These are phyloP conservation scores for Aphelocoma californica DNA, from an alignment of 2,797 vertebrate genomes.

Conservation along the genomic window DNA sequence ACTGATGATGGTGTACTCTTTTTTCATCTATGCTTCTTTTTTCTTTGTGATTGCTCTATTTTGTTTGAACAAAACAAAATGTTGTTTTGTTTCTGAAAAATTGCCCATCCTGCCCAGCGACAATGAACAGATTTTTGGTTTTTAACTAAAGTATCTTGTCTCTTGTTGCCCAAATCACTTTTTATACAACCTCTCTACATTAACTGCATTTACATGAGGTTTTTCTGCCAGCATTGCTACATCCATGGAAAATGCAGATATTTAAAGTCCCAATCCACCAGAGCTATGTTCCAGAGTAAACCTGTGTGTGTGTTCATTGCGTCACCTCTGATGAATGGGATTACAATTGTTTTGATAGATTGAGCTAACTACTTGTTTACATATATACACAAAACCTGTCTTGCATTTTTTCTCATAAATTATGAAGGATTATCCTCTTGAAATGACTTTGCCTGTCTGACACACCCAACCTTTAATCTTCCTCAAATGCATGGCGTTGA, in stretches of 20 bases:
- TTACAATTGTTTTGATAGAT: conserved; percentile 26
- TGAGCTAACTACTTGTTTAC: conserved; percentile 2
- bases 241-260: not conserved
- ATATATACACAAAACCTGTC: not conserved
- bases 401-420: conserved; percentile 9
- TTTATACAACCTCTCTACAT: not conserved
- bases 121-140: not conserved
- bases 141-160: not conserved
- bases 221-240: not conserved
- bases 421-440: conserved; percentile 6
- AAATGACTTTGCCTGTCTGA: not conserved
- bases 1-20: not conserved
- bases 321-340: not conserved
- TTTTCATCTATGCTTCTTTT: not conserved
- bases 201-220: not conserved
- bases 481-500: not conserved
- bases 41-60: not conserved
- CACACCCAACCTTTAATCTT: not conserved
- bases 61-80: not conserved
- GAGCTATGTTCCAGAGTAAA: not conserved
- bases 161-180: not conserved
- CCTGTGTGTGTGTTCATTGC: not conserved
- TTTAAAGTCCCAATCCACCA: not conserved
- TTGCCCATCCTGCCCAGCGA: not conserved
- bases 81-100: not conserved